Evolutionary conservation across 1,140 invertebrate species (phyloP).

Genomic region (Bombyx mandarina): DNA sequence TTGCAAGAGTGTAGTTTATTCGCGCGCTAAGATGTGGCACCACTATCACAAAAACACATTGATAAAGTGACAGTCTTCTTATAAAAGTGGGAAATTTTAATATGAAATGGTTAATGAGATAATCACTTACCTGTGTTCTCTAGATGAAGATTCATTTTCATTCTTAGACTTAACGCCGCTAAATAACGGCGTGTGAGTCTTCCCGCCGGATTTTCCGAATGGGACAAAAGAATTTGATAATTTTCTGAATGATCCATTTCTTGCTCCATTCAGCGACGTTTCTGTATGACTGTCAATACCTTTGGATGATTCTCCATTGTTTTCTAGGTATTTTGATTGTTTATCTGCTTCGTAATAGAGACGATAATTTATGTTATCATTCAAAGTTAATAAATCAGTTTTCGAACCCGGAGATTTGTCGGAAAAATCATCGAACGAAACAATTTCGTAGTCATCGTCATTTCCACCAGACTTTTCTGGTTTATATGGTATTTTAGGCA

Average conservation of each 20-base stretch:
- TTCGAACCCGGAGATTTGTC: constrained; percentile 66
- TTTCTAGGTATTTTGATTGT: constrained; percentile 34
- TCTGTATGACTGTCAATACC: constrained; percentile 42
- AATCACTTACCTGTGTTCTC: constrained; percentile 41
- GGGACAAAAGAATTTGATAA: constrained; percentile 41
- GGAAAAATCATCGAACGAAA: constrained; percentile 73
- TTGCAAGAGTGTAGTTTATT: too few relatives aligned
- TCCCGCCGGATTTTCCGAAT: constrained; percentile 37
- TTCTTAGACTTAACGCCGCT: constrained; percentile 44
- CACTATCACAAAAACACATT: too few relatives aligned
- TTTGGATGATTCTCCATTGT: constrained; percentile 50
- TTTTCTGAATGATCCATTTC: constrained; percentile 43
- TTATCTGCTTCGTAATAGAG: constrained; percentile 62
- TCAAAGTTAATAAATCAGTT: constrained; percentile 65
- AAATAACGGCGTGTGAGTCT: constrained; percentile 27
- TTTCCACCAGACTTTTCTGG: constrained; percentile 45
- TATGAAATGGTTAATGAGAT: too few relatives aligned
- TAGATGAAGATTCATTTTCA: constrained; percentile 38
- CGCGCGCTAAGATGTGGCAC: too few relatives aligned
- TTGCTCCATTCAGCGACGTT: constrained; percentile 52
- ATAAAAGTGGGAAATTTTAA: too few relatives aligned
- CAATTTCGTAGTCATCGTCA: constrained; percentile 67
- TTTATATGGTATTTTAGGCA: constrained; percentile 68
- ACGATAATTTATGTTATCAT: constrained; percentile 69
- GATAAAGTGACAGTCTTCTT: too few relatives aligned